These are phyloP conservation scores for Agrochola litura DNA, from an alignment of 2,888 invertebrate genomes.

Conservation along the genomic window DNA sequence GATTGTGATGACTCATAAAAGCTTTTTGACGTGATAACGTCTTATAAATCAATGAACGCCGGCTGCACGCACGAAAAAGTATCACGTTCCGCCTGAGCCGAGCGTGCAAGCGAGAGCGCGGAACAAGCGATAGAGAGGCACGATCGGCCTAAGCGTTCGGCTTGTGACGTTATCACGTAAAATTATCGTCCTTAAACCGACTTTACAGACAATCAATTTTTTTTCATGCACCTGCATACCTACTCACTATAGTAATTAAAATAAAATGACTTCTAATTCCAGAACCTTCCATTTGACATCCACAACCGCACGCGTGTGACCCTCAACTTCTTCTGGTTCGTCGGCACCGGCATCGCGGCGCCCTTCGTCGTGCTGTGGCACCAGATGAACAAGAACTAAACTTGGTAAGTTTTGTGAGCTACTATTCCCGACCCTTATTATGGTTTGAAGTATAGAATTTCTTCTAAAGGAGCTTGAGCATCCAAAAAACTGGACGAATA, in stretches of 20 bases:
- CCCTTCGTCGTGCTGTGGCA: conserved; percentile 94
- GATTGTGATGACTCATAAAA: background rate
- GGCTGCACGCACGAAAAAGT: no score
- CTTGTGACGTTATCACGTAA: no score
- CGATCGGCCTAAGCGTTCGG: no score
- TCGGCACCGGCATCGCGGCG: conserved; percentile 93
- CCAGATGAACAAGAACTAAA: conserved; percentile 93
- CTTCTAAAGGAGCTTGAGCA: background rate
- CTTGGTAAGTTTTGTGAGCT: conserved; percentile 58
- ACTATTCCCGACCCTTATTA: no score
- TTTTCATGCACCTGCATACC: no score
- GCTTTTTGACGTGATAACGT: no score
- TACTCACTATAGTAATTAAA: background rate
- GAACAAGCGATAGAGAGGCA: no score
- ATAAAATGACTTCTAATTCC: conserved; percentile 75
- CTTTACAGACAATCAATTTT: no score
- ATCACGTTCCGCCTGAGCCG: no score
- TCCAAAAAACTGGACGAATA: background rate
- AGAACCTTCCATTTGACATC: conserved; percentile 95
- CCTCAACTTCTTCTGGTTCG: conserved; percentile 92
- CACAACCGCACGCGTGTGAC: conserved; percentile 93
- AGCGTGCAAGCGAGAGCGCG: no score
- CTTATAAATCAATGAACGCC: no score
- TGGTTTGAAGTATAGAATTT: background rate
- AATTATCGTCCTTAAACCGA: no score